Evolutionary conservation across 1,140 invertebrate genomes (phyloP), one percentile per base, ranked within the genome.

Genomic region (Tenebrio molitor): DNA sequence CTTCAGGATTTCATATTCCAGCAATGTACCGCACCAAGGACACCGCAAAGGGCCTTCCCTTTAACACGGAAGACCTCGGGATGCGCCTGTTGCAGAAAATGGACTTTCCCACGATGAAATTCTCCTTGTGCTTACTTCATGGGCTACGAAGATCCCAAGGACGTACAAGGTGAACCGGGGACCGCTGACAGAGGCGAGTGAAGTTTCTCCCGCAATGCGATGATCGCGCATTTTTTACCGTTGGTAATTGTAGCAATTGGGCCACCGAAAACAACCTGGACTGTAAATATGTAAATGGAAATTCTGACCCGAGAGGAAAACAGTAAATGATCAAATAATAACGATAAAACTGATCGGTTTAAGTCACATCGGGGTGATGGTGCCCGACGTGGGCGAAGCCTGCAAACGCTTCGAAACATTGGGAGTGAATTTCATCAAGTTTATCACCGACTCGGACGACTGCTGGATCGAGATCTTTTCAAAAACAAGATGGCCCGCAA

Each of bases 391-490:
- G 0, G 89, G 95, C 63, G 88, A 87, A 39, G 95, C 95, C 19
- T 97, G 95, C 82, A 88, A 92, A 76, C 84, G 87, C 79, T 98
- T 98, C 84, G 94, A 97, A 82, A 85, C 92, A 71, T 84, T 93
- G 39, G 92, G 92, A 36, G 95, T 97, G 16, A 91, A 94, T 73
- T 98, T 98, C 84, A 87, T 95, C 0, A 98, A 98, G 80, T 97
- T 98, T 81, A 95, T 98, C 65, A 92, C 95, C 79, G 96, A 98
- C 84, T 96, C 96, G 0, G 96, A 98, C 86, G 95, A 95, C 36
- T 98, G 98, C 83, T 97, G 95, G 95, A 97, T 98, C 79, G 96
- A 98, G 85, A 97, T 98, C 70, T 91, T 98, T n/a, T n/a, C n/a
- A n/a, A n/a, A n/a, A n/a, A n/a, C n/a, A 29, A 29, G 8, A 29